Evolutionary conservation across 2,113 vertebrate genomes (phyloP), one percentile per base, ranked within the genome.

Genomic region (Tetraodon nigroviridis): DNA sequence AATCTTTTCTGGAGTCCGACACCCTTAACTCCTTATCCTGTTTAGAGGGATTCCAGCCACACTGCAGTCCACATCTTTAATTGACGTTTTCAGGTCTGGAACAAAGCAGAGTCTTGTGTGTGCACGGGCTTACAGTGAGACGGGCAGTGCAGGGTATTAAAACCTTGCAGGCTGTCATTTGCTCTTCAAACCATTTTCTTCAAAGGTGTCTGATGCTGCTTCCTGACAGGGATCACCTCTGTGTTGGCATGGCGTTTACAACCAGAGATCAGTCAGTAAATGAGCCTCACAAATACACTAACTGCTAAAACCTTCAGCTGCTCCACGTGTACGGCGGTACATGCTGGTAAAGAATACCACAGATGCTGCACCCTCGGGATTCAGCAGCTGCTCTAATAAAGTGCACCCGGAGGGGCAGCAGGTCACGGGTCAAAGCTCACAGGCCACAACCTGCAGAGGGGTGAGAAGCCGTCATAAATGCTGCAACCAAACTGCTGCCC

Each of bases 321-420:
- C 50, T 49, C 21, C 50, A 17, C 19, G 5, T 19, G 41, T 21
- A 67, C 7, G 17, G 57, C 40, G 0, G 0, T 44, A 12, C 41
- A 44, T 16, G 53, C 24, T 1, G 17, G 48, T 17, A 68, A 52
- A 75, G 49, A 75, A 69, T 18, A 75, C 64, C 19, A n/a, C 49
- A 16, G 62, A 55, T 37, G 53, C 61, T 74, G 61, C 67, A 58
- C 46, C 8, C 4, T 74, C 67, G 15, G 73, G 51, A 65, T 1
- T 7, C 66, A 74, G 58, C 87, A 86, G 84, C 85, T 89, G 84
- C 80, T 76, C 80, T 58, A 75, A 65, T 76, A 78, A 81, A 84
- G 78, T 58, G 57, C 64, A 2, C 32, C 7, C 8, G 11, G 32
- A 46, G 55, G 16, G 44, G 44, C 15, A 13, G 37, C 41, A 27